Evolutionary conservation across 2,888 invertebrate species (phyloP).

Genomic region (Plebejus anna): DNA sequence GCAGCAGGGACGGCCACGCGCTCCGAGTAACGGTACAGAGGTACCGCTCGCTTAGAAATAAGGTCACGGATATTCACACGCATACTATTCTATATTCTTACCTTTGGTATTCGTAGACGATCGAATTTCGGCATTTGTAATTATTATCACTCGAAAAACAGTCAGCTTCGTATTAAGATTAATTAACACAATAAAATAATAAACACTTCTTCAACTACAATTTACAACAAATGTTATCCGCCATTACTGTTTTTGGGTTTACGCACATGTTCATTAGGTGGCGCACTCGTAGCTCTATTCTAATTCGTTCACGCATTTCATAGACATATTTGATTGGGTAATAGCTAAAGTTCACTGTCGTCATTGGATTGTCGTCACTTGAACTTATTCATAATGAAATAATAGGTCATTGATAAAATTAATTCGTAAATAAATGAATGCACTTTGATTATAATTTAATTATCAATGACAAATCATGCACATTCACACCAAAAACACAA

Average conservation of each 20-base stretch:
- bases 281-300: slow-evolving; percentile 47
- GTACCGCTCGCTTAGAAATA: slow-evolving; percentile 70
- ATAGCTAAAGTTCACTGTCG: neutral
- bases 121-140: neutral
- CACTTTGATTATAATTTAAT: slow-evolving; percentile 1
- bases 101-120: slow-evolving; percentile 9
- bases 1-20: slow-evolving; percentile 65
- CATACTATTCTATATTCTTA: slow-evolving; percentile 31
- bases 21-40: slow-evolving; percentile 70
- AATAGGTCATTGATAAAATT: neutral
- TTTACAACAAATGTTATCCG: slow-evolving; percentile 66
- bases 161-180: neutral
- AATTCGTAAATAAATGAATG: neutral
- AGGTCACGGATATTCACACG: slow-evolving; percentile 68
- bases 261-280: slow-evolving; percentile 55
- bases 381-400: neutral
- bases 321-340: neutral
- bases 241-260: slow-evolving; percentile 63
- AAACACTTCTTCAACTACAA: slow-evolving; percentile 48
- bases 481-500: slow-evolving; percentile 21
- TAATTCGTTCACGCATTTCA: slow-evolving; percentile 47
- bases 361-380: neutral
- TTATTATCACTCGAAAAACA: neutral
- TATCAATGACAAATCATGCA: slow-evolving; percentile 25
- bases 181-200: slow-evolving; percentile 35